Evolutionary conservation across 2,888 invertebrate genomes (phyloP).

Genomic region (Agrenia bidenticulata): DNA sequence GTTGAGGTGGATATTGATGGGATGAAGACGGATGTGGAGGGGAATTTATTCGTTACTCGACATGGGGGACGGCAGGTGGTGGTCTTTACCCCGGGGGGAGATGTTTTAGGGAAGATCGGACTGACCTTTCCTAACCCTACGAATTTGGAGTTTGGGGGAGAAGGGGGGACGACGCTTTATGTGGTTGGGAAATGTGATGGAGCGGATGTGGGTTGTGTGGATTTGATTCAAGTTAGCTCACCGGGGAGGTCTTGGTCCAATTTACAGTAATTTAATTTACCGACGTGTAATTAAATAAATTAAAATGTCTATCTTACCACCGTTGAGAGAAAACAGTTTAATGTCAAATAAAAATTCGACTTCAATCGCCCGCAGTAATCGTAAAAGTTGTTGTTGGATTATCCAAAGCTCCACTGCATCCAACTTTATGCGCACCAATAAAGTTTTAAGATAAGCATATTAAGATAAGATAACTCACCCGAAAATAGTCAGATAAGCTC

Average conservation of each 20-base stretch:
- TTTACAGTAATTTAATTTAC: slow-evolving; percentile 26
- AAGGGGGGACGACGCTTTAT: slow-evolving; percentile 31
- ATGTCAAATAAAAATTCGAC: too few species aligned
- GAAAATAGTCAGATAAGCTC: too few species aligned
- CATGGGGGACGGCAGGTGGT: slow-evolving; percentile 42
- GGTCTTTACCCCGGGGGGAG: slow-evolving; percentile 28
- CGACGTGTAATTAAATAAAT: too few species aligned
- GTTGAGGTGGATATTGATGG: slow-evolving; percentile 40
- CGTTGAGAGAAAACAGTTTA: too few species aligned
- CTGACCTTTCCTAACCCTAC: slow-evolving; percentile 46
- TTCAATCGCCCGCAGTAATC: too few species aligned
- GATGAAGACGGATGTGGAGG: slow-evolving; percentile 39
- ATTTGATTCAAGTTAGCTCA: slow-evolving; percentile 31
- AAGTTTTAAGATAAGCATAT: too few species aligned
- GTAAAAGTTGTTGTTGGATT: too few species aligned
- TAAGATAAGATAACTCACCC: too few species aligned
- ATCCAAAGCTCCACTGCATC: too few species aligned
- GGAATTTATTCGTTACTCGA: slow-evolving; percentile 41
- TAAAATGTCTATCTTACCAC: too few species aligned
- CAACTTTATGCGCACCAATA: too few species aligned
- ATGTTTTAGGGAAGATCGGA: slow-evolving; percentile 34
- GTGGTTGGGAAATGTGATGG: slow-evolving; percentile 42
- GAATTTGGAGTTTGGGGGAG: slow-evolving; percentile 46
- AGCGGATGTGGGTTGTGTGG: slow-evolving; percentile 35
- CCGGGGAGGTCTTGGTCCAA: slow-evolving; percentile 40